Evolutionary conservation across 1,140 invertebrate species (phyloP), one percentile per base, ranked within the genome.

Genomic region (Cylas formicarius): DNA sequence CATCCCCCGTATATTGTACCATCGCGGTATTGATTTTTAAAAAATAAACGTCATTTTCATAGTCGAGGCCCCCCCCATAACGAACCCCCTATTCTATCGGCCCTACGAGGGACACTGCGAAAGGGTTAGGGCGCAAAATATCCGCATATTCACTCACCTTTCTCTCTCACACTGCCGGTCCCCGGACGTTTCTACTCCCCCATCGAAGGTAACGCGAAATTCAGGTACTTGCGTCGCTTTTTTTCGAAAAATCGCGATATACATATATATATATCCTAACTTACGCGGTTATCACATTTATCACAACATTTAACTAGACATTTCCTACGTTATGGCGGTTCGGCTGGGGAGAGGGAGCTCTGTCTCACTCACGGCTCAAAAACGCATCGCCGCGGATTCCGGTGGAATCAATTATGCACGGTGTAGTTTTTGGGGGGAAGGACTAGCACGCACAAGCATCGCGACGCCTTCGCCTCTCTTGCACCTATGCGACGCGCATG

Each of bases 401-500:
- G n/a, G n/a, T n/a, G n/a, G n/a, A 61, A 61, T 61, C 59, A 60
- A 61, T 61, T 61, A 53, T 53, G 50, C 36, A 24, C 51, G 50
- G 33, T 49, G 38, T 52, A 56, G 48, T 56, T 54, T 50, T 50
- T 26, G 14, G 37, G 19, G 22, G 37, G n/a, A n/a, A n/a, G n/a
- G n/a, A n/a, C n/a, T n/a, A n/a, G n/a, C n/a, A n/a, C n/a, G n/a
- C n/a, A n/a, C n/a, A n/a, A n/a, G n/a, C n/a, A n/a, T 28, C 36
- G 36, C 23, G 44, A 39, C 36, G 26, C 29, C n/a, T n/a, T n/a
- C n/a, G n/a, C n/a, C n/a, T n/a, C n/a, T 48, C 38, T 48, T 48
- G 45, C 45, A 48, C 45, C 45, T 48, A 34, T 34, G 40, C 20
- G 31, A n/a, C n/a, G 32, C 45, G 45, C 45, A 48, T 48, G 45